Evolutionary conservation across 2,113 vertebrate species (phyloP).

Genomic region (Calyptommatus sinebrachiatus): DNA sequence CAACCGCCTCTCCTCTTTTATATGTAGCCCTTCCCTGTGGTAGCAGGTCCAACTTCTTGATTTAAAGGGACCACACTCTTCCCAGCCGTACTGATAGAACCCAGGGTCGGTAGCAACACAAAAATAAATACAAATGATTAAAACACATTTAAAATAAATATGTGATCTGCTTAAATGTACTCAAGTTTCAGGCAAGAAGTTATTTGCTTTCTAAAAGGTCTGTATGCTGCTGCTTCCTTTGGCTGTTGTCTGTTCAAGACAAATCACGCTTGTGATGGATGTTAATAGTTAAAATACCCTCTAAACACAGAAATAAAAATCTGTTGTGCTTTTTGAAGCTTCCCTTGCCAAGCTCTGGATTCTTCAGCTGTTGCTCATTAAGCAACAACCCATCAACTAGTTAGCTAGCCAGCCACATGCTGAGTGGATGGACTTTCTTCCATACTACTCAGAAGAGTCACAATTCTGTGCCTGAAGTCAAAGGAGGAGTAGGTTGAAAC

Average conservation of each 20-base stretch:
- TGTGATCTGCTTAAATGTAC: too few relatives aligned
- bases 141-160: too few relatives aligned
- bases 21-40: too few relatives aligned
- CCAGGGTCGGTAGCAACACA: too few relatives aligned
- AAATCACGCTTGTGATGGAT: not conserved
- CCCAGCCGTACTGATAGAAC: too few relatives aligned
- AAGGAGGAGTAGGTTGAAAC: conserved; percentile 52
- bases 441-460: conserved; percentile 55
- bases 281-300: not conserved
- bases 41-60: too few relatives aligned
- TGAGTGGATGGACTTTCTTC: conserved; percentile 59
- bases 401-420: conserved; percentile 29
- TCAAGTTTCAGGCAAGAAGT: too few relatives aligned
- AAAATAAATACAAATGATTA: too few relatives aligned
- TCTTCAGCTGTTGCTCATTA: conserved; percentile 64
- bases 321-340: conserved; percentile 14
- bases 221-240: not conserved
- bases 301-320: not conserved
- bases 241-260: not conserved
- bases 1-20: too few relatives aligned
- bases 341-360: conserved; percentile 53
- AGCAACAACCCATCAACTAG: conserved; percentile 1
- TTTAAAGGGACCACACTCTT: too few relatives aligned
- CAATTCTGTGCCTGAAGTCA: conserved; percentile 53
- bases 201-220: not conserved